Evolutionary conservation across 1,140 invertebrate genomes (phyloP).

Genomic region (Nephila pilipes): DNA sequence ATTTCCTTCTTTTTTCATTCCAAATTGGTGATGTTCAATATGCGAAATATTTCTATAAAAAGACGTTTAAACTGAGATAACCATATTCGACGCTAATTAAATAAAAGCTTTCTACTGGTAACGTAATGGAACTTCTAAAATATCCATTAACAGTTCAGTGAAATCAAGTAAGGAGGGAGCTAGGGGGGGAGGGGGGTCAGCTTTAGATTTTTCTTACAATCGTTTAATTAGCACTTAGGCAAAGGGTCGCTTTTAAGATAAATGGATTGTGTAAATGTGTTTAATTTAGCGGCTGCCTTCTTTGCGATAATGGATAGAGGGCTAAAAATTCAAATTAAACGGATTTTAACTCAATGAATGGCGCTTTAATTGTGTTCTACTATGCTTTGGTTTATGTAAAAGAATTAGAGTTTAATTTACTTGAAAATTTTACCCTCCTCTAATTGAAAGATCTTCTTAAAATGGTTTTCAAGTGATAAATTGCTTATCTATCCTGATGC

Average conservation of each 20-base stretch:
- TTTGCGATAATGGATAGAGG: neutral
- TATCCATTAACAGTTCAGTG: neutral
- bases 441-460: too few relatives aligned
- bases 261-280: neutral
- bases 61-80: neutral
- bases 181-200: neutral
- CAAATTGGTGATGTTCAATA: too few relatives aligned
- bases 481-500: too few relatives aligned
- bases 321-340: neutral
- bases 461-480: too few relatives aligned
- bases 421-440: too few relatives aligned
- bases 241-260: neutral
- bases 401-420: too few relatives aligned
- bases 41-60: too few relatives aligned
- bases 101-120: neutral
- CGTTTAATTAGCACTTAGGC: neutral
- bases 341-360: too few relatives aligned
- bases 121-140: neutral
- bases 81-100: neutral
- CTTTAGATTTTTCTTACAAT: neutral
- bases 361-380: too few relatives aligned
- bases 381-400: too few relatives aligned
- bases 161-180: neutral
- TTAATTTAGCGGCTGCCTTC: neutral
- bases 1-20: too few relatives aligned